These are phyloP conservation scores for Danio albolineatus DNA, from an alignment of 2,797 vertebrate species.

Conservation along the genomic window DNA sequence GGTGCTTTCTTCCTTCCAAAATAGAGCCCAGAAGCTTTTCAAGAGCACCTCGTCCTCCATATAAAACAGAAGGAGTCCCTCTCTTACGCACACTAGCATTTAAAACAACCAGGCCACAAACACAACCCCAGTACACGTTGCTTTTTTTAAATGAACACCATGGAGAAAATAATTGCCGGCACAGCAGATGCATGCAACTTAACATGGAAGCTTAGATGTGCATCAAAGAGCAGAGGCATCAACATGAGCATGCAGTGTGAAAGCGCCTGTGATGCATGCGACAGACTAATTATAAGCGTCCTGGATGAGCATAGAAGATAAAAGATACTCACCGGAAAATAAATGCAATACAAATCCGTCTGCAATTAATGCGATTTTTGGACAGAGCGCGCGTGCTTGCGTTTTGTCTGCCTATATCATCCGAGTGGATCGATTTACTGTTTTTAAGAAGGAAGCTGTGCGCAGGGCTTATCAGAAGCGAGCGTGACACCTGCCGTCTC, in stretches of 20 bases:
- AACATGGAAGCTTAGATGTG: neutral
- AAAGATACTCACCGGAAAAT: slow-evolving; percentile 71
- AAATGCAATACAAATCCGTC: slow-evolving; percentile 61
- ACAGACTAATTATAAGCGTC: neutral
- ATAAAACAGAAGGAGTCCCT: slow-evolving; percentile 66
- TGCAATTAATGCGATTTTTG: slow-evolving; percentile 54
- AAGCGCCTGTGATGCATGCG: neutral
- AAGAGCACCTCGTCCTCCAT: slow-evolving; percentile 71
- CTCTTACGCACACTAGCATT: slow-evolving; percentile 59
- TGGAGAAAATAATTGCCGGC: slow-evolving; percentile 50
- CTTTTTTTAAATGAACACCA: slow-evolving; percentile 50
- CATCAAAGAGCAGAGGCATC: slow-evolving; percentile 45
- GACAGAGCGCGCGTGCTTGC: slow-evolving; percentile 57
- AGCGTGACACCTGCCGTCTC: slow-evolving; percentile 60
- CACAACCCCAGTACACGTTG: slow-evolving; percentile 39
- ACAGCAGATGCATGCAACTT: slow-evolving; percentile 36
- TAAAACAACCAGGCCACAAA: slow-evolving; percentile 25
- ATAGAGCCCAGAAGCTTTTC: slow-evolving; percentile 77
- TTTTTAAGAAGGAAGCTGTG: slow-evolving; percentile 33
- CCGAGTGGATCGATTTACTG: slow-evolving; percentile 68
- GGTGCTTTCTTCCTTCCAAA: slow-evolving; percentile 75
- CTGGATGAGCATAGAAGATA: neutral
- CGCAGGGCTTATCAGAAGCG: slow-evolving; percentile 55
- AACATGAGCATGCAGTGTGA: neutral
- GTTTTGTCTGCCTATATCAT: slow-evolving; percentile 68